Evolutionary conservation across 2,113 vertebrate species (phyloP).

Genomic region (Meleagris gallopavo): DNA sequence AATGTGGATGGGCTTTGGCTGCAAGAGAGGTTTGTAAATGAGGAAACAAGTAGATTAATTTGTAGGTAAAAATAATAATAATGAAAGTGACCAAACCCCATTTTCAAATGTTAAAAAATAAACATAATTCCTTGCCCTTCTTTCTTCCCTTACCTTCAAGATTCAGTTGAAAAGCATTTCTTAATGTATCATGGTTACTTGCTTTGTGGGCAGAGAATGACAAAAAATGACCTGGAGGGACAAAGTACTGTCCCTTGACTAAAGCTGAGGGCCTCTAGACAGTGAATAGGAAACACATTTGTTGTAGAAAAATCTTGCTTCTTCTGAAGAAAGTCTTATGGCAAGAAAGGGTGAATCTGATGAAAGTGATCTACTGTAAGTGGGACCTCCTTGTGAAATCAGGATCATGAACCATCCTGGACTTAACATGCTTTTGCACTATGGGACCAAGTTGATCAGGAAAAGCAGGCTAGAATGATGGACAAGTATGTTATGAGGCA

Average conservation of each 20-base stretch:
- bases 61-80: neutral
- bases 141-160: neutral
- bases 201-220: neutral
- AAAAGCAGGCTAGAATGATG: neutral
- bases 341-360: neutral
- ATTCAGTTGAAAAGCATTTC: neutral
- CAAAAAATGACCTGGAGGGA: rapidly evolving
- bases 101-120: neutral
- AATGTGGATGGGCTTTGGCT: neutral
- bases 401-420: neutral
- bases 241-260: neutral
- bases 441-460: neutral
- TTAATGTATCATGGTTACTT: neutral
- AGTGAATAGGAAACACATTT: neutral
- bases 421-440: neutral
- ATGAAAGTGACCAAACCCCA: neutral
- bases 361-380: neutral
- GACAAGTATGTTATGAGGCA: neutral
- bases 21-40: neutral
- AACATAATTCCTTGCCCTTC: neutral
- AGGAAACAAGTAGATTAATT: neutral
- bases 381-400: neutral
- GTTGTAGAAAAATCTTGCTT: neutral
- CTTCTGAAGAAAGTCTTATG: neutral
- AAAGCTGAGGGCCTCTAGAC: neutral